Base-by-base conservation (phyloP, 2,888 invertebrate genomes). In the Torymus aiolomorphi region DNA sequence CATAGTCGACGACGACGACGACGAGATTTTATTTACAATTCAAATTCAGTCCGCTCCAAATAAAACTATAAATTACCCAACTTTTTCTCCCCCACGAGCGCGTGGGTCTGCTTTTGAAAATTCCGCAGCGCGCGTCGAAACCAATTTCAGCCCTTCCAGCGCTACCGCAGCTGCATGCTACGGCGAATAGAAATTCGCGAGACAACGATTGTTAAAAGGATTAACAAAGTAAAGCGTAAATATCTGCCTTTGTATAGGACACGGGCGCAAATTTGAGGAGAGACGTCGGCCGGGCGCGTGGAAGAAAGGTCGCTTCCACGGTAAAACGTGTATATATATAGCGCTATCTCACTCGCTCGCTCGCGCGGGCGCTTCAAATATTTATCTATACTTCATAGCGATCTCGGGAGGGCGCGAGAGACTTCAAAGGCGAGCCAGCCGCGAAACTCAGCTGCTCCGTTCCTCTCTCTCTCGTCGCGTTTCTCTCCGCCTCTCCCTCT, bases 321-420 rank as follows among this genome's bases (percentile, higher is more conserved):
- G 12, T 10, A 62, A 12, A 2, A 18, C 12, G 57, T 31, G 2
- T 31, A 31, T 31, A 31, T 31, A 31, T 31, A 11, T n/a, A 13
- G 13, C 11, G 18, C 42, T 24, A 49, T 20, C 11, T 59, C 52
- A 42, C 42, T 24, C 18, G 31, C 61, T 13, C 63, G 67, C 11
- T 52, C 52, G 54, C 20, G 51, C 18, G 31, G 49, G 16, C 63
- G 72, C 59, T 57, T 80, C 72, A 76, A 76, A 76, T 80, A 80
- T 80, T 80, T 76, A 80, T 80, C 75, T 59, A 62, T 76, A 71
- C 75, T 66, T 75, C 42, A 24, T 61, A 14, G 76, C 63, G 67
- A 76, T 76, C 71, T 76, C 56, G 31, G 31, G n/a, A 52, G 62
- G 16, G 62, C 59, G 61, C 59, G 66, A 18, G 42, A 51, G 54